These are phyloP conservation scores for Astur gentilis DNA, from an alignment of 2,113 vertebrate species.

Conservation along the genomic window DNA sequence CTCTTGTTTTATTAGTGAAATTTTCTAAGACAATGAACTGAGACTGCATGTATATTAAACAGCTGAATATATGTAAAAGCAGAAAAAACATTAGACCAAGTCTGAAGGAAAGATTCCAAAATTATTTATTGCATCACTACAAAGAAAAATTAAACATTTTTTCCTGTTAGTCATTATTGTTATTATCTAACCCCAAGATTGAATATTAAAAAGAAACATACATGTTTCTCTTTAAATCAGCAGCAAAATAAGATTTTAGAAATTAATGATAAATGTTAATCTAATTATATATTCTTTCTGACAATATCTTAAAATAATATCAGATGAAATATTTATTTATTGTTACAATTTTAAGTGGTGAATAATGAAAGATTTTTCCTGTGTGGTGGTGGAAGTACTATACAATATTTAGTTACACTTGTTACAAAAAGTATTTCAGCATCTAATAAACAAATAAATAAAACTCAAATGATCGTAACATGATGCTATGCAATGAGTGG, in stretches of 20 bases:
- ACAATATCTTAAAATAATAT: not conserved
- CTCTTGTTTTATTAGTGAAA: not conserved
- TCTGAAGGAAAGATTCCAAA: not conserved
- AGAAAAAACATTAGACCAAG: not conserved
- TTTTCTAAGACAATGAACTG: not conserved
- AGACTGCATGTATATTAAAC: not conserved
- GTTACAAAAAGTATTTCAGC: not conserved
- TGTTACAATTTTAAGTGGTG: not conserved
- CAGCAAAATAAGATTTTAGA: not conserved
- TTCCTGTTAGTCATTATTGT: not conserved
- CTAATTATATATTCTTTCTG: not conserved
- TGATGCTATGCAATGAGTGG: not conserved
- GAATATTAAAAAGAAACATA: not conserved
- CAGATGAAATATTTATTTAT: not conserved
- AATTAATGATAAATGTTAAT: not conserved
- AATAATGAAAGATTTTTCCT: not conserved
- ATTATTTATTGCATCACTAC: not conserved
- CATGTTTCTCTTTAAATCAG: not conserved
- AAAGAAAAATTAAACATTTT: not conserved
- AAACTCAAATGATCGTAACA: not conserved
- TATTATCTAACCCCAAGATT: not conserved
- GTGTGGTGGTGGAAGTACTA: not conserved
- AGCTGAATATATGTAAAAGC: not conserved
- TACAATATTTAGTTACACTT: not conserved
- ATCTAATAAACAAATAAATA: not conserved